Evolutionary conservation across 2,797 vertebrate genomes (phyloP), one percentile per base, ranked within the genome.

Genomic region (Argyrosomus regius): DNA sequence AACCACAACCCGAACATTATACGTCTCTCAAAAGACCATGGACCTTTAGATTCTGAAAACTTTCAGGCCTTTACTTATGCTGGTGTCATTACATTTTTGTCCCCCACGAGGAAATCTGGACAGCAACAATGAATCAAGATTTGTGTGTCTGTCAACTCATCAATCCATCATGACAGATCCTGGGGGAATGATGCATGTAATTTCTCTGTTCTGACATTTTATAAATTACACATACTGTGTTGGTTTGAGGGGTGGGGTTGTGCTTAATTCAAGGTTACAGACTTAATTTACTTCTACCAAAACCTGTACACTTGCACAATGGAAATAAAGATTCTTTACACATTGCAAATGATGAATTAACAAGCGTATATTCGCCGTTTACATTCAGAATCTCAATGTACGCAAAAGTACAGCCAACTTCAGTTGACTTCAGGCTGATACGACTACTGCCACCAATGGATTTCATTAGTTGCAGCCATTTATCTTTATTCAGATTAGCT

Each of bases 121-220:
- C 2, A 68, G 35, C 20, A 16, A 75, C 48, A 39, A 71, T 80
- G 26, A 78, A 76, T 88, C 46, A 69, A 13, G 31, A 1, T n/a
- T 48, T 48, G 18, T 72, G 20, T 2, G 2, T 69, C 48, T 45
- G 35, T 80, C 66, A 74, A 26, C 22, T 69, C 57, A 80, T 72
- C 67, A 82, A 65, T 60, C 50, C 20, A 41, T 64, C 50, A 43
- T 67, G 66, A 76, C n/a, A 56, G 85, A 69, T 54, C 26, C 26
- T 16, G 16, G 56, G 46, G 50, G 22, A 77, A 69, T 56, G n/a
- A 66, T 62, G 31, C n/a, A 63, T 66, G 60, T 54, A 14, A 54
- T 57, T 70, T 69, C 35, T 65, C 43, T 78, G 49, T 53, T 76
- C 28, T 71, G 53, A 74, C 20, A 50, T 75, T 77, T 88, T 77